These are phyloP conservation scores for Wasmannia auropunctata DNA, from an alignment of 1,140 invertebrate genomes.

Conservation along the genomic window DNA sequence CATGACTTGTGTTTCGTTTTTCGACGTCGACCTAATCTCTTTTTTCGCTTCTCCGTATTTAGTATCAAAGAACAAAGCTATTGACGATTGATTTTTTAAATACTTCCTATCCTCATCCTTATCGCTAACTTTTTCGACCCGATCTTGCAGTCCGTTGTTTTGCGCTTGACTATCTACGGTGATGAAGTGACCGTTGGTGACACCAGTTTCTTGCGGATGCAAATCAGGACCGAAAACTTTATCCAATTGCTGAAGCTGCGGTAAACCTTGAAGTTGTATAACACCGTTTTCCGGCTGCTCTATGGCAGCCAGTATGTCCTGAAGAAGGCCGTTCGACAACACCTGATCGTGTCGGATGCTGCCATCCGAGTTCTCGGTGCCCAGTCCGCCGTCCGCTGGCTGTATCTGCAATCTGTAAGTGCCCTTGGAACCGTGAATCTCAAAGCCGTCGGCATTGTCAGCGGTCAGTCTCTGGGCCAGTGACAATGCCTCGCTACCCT, in stretches of 20 bases:
- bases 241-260: slow-evolving; percentile 71
- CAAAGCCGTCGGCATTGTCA: slow-evolving; percentile 85
- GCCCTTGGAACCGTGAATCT: slow-evolving; percentile 87
- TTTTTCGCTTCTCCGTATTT: slow-evolving; percentile 74
- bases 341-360: slow-evolving; percentile 89
- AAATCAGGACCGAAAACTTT: slow-evolving; percentile 72
- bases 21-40: slow-evolving; percentile 70
- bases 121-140: slow-evolving; percentile 45
- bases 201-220: slow-evolving; percentile 55
- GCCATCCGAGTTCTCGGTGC: slow-evolving; percentile 83
- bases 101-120: slow-evolving; percentile 29
- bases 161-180: slow-evolving; percentile 25
- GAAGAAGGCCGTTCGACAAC: slow-evolving; percentile 90
- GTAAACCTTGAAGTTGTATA: slow-evolving; percentile 75
- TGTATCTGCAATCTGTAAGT: slow-evolving; percentile 91
- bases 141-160: slow-evolving; percentile 54
- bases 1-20: slow-evolving; percentile 56
- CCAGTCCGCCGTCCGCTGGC: slow-evolving; percentile 84
- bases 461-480: slow-evolving; percentile 73
- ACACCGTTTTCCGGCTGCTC: slow-evolving; percentile 86
- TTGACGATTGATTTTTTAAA: slow-evolving; percentile 60
- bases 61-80: slow-evolving; percentile 79
- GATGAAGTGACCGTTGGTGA: slow-evolving; percentile 67
- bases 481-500: slow-evolving; percentile 77
- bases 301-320: slow-evolving; percentile 91